Conservation (phyloP, 1,140 invertebrate species). For the Plodia interpunctella region DNA sequence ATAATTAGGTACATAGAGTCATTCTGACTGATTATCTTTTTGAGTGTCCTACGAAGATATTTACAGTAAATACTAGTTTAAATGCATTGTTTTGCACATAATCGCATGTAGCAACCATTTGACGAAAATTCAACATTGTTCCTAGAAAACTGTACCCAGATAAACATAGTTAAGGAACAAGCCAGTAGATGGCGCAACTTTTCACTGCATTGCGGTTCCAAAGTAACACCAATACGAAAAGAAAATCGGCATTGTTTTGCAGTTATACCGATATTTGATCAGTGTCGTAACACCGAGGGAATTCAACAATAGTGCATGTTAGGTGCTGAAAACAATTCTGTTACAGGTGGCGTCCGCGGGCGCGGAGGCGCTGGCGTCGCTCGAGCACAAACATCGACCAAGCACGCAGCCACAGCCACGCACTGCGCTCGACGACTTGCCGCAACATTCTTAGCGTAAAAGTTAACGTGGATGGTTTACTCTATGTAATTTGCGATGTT, state of each 20-base stretch:
- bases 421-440: slow-evolving; percentile 58
- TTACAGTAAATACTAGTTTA: too few species aligned
- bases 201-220: slow-evolving; percentile 10
- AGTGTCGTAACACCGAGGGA: slow-evolving; percentile 30
- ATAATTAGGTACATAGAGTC: too few species aligned
- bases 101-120: too few species aligned
- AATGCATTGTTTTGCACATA: too few species aligned
- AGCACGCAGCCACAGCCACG: slow-evolving; percentile 35
- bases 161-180: slow-evolving; percentile 11
- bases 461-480: slow-evolving; percentile 74
- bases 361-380: slow-evolving; percentile 48
- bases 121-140: too few species aligned
- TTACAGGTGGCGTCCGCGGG: slow-evolving; percentile 34
- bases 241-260: slow-evolving; percentile 1
- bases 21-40: too few species aligned
- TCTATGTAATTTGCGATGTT: slow-evolving; percentile 74
- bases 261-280: slow-evolving; percentile 16
- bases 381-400: slow-evolving; percentile 56
- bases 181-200: slow-evolving; percentile 38
- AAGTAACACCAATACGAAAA: not conserved
- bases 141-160: not conserved
- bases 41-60: too few species aligned
- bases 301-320: slow-evolving; percentile 40
- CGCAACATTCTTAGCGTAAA: slow-evolving; percentile 76
- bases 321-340: slow-evolving; percentile 28